Conservation (phyloP, 2,797 vertebrate genomes). For the Sebastes oblongus region DNA sequence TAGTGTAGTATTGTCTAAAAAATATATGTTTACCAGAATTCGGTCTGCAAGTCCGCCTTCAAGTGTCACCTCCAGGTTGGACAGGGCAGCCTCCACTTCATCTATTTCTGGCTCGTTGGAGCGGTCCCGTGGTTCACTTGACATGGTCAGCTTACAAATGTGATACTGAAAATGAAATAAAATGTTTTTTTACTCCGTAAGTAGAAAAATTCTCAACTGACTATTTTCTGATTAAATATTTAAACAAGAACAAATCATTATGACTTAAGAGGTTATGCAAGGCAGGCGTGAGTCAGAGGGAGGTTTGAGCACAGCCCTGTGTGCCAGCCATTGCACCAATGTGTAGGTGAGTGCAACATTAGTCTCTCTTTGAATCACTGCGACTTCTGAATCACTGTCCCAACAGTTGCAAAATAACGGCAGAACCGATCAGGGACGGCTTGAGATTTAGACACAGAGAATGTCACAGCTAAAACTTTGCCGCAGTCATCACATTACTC, state of each 20-base stretch:
- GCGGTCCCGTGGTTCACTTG: constrained; percentile 82
- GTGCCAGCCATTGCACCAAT: constrained; percentile 26
- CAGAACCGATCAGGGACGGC: background rate
- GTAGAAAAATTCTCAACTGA: background rate
- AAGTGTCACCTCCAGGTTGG: constrained; percentile 93
- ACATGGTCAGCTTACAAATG: constrained; percentile 91
- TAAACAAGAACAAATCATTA: background rate
- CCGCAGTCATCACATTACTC: background rate
- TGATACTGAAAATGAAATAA: constrained; percentile 86
- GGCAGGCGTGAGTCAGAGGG: constrained; percentile 51
- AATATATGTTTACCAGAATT: constrained; percentile 85
- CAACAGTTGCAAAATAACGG: constrained; percentile 30
- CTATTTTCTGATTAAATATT: background rate
- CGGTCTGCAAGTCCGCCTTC: constrained; percentile 88
- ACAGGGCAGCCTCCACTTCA: constrained; percentile 95
- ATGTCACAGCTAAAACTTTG: background rate
- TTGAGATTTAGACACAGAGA: constrained; percentile 12
- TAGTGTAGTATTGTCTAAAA: background rate
- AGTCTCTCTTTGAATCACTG: constrained; percentile 39
- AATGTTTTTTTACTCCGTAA: background rate
- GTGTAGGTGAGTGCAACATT: constrained; percentile 50
- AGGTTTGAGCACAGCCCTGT: constrained; percentile 15
- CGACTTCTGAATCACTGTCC: constrained; percentile 52
- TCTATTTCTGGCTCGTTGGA: constrained; percentile 89
- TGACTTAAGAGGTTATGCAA: constrained; percentile 48